Evolutionary conservation across 1,140 invertebrate genomes (phyloP), one percentile per base, ranked within the genome.

Genomic region (Thaumetopoea pityocampa): DNA sequence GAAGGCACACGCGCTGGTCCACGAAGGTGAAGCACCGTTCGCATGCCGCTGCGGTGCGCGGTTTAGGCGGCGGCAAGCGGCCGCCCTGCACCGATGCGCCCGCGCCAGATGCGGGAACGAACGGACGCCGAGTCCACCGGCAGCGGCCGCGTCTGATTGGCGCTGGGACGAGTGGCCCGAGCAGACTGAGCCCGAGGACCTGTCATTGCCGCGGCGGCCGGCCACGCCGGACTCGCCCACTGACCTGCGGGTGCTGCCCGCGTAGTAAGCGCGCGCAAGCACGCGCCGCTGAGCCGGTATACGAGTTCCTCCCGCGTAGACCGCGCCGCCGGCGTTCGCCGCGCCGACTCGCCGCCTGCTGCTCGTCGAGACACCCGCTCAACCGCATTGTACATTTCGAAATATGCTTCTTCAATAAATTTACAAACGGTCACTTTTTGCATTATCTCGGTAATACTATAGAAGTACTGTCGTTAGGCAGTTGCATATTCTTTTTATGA

Each of bases 1-100:
- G n/a, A 97, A 97, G 69, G 94, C 95, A 0, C 96, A 98, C 63
- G 89, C 91, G 60, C 79, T 97, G 12, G 94, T 96, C 20, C 96
- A 97, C 79, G 94, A 94, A 46, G 94, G 94, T 5, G 93, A 96
- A 74, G 96, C 96, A 51, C 95, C 95, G 0, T 96, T 95, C 70
- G 88, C 89, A 23, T 97, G 95, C 70, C 87, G 89, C 4, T 97
- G 95, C 64, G 88, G 89, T 4, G 90, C 91, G 32, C 86, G 91
- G 26, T 97, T 96, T 77, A 86, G 94, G 2, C 80, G 95, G 45
- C 89, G 94, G 66, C 94, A 96, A 66, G 94, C 96, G 57, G 86
- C 96, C 2, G 88, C 93, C 51, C 91, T 94, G 53, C 95, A 97
- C 82, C 95, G 95, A 62, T 96, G 95, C 66, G 87, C 87, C 4